phyloP scores from a whole-genome alignment of 1,140 invertebrate genomes.

The Drosophila ohnishii region DNA sequence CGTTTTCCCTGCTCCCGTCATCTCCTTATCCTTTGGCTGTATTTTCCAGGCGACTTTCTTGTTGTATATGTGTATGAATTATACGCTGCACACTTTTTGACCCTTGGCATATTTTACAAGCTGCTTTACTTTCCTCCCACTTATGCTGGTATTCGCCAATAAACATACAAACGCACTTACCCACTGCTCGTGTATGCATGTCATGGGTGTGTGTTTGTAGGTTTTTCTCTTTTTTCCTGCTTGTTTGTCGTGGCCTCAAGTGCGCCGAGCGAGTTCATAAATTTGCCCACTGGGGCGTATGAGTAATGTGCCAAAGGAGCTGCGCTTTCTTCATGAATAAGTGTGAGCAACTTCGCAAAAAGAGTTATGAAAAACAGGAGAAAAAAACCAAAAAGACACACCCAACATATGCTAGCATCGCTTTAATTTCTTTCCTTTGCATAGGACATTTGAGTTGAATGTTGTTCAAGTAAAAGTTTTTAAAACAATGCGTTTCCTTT shows the following conservation, averaged over 20 bases:
- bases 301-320: conserved; percentile 75
- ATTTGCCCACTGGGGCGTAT: conserved; percentile 80
- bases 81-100: conserved; percentile 77
- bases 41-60: conserved; percentile 60
- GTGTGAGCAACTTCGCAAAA: conserved; percentile 37
- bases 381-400: conserved; percentile 52
- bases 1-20: conserved; percentile 10
- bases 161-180: conserved; percentile 79
- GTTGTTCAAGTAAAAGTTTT: neutral
- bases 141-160: conserved; percentile 54
- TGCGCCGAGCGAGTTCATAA: conserved; percentile 73
- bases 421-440: conserved; percentile 45
- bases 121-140: conserved; percentile 65
- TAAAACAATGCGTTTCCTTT: neutral
- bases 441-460: neutral
- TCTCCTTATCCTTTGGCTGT: conserved; percentile 37
- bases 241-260: conserved; percentile 73
- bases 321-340: conserved; percentile 24
- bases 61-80: conserved; percentile 65
- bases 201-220: conserved; percentile 41
- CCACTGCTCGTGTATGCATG: conserved; percentile 30
- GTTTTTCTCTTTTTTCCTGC: conserved; percentile 30
- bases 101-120: conserved; percentile 80
- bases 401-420: conserved; percentile 72
- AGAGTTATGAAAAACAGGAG: conserved; percentile 28